Base-by-base conservation (phyloP, 2,113 vertebrate genomes). In the Pandion haliaetus region DNA sequence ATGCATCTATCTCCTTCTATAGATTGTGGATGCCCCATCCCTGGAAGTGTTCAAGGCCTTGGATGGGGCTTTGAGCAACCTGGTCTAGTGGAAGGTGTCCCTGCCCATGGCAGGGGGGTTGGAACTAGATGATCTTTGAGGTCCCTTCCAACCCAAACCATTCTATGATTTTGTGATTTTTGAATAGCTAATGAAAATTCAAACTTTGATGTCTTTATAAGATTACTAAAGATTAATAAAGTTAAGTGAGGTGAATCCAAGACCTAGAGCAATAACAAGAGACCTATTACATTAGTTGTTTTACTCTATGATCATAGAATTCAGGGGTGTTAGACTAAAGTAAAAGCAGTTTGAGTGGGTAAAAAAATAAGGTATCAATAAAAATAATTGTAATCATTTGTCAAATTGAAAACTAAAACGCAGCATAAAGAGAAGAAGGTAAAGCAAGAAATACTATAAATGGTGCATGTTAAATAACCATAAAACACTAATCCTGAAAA, bases 401-500 rank as follows among this genome's bases (percentile, higher is more conserved):
- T 63, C 13, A 45, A 61, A 65, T 24, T 80, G 19, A 90, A 82
- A 82, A 71, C 19, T 32, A 93, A 82, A 78, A 82, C n/a, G 8
- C 40, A 42, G 15, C 24, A 26, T 23, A 24, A 66, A 42, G 17
- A 61, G 16, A 66, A 61, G 17, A 66, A 47, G 12, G 12, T 70
- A 71, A 80, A 93, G 17, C 21, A 78, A 38, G 40, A 97, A 96
- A 87, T 50, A 45, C 15, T 54, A 16, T 26, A 58, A 84, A 86
- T 15, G 5, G 10, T 49, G 14, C 12, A 17, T 7, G 3, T 54
- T 69, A 88, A 70, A 67, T 38, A 29, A 29, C 13, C 21, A 54
- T 70, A 81, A 85, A 93, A 77, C 15, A 91, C 42, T 94, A 95
- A 85, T 70, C 28, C 28, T 52, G 17, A 77, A 76, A 71, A 95